Evolutionary conservation across 2,888 invertebrate species (phyloP).

Genomic region (Baronia brevicornis): DNA sequence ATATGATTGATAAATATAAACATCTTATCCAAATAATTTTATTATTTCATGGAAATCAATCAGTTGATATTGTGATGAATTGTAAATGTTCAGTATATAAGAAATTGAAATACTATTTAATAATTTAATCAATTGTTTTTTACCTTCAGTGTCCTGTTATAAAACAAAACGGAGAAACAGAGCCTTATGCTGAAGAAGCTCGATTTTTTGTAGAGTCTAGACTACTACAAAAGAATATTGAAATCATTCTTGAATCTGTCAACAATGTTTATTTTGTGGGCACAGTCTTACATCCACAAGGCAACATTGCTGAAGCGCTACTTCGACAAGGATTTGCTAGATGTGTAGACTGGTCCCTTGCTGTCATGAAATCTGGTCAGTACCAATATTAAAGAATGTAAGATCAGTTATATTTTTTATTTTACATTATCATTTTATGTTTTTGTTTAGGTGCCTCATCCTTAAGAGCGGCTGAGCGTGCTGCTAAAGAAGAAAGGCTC

Average conservation of each 20-base stretch:
- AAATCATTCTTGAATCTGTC: constrained; percentile 92
- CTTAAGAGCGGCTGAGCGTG: constrained; percentile 87
- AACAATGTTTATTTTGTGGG: constrained; percentile 96
- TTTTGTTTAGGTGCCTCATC: constrained; percentile 79
- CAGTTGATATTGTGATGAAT: too few relatives aligned
- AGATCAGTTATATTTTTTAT: background rate
- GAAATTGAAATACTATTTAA: too few relatives aligned
- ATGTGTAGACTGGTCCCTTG: constrained; percentile 77
- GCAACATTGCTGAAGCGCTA: constrained; percentile 95
- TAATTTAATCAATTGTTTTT: constrained; percentile 14
- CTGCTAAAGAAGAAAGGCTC: constrained; percentile 89
- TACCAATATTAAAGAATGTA: constrained; percentile 3
- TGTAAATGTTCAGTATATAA: too few relatives aligned
- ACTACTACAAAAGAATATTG: constrained; percentile 92
- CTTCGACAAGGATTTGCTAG: constrained; percentile 93
- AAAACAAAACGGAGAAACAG: constrained; percentile 83
- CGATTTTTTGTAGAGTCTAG: constrained; percentile 94
- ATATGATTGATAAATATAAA: too few relatives aligned
- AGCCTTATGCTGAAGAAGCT: constrained; percentile 89
- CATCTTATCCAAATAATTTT: too few relatives aligned
- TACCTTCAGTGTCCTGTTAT: constrained; percentile 81
- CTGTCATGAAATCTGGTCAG: constrained; percentile 64
- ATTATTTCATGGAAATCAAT: too few relatives aligned
- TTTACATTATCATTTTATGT: constrained; percentile 1
- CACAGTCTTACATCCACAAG: constrained; percentile 92